These are phyloP conservation scores for Erpornis zantholeuca DNA, from an alignment of 2,113 vertebrate species.

Conservation along the genomic window DNA sequence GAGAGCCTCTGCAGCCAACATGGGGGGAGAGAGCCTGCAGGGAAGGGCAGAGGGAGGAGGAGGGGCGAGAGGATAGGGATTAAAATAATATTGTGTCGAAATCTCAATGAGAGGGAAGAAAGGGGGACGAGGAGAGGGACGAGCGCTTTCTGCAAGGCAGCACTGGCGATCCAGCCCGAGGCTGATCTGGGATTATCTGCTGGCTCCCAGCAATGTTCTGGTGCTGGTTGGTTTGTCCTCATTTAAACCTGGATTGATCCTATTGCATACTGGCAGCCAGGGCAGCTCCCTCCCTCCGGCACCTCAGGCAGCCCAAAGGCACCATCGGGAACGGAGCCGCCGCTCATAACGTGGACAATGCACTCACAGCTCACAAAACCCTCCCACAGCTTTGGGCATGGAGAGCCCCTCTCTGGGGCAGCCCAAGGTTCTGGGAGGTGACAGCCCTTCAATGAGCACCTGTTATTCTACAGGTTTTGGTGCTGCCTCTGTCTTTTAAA, in stretches of 20 bases:
- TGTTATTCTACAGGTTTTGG: no score
- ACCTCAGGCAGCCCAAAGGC: background rate
- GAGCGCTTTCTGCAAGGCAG: background rate
- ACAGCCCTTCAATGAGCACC: background rate
- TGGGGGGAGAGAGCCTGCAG: background rate
- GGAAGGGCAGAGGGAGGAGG: background rate
- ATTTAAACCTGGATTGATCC: background rate
- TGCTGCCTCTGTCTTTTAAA: background rate
- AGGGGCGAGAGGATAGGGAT: background rate
- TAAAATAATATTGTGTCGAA: conserved; percentile 29
- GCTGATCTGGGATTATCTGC: conserved; percentile 20
- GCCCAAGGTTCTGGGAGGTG: background rate
- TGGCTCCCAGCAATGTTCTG: background rate
- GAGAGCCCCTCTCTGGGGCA: background rate
- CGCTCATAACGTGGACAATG: rapidly evolving
- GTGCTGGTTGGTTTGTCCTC: background rate
- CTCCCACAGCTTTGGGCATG: background rate
- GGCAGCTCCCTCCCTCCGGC: background rate
- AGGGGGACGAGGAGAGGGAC: background rate
- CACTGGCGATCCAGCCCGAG: rapidly evolving
- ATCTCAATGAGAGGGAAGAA: background rate
- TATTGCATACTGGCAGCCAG: background rate
- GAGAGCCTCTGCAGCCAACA: background rate
- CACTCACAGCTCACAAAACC: background rate
- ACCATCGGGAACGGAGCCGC: rapidly evolving